Conservation (phyloP, 64 coral and sea anemone species). For the Porites lutea region DNA sequence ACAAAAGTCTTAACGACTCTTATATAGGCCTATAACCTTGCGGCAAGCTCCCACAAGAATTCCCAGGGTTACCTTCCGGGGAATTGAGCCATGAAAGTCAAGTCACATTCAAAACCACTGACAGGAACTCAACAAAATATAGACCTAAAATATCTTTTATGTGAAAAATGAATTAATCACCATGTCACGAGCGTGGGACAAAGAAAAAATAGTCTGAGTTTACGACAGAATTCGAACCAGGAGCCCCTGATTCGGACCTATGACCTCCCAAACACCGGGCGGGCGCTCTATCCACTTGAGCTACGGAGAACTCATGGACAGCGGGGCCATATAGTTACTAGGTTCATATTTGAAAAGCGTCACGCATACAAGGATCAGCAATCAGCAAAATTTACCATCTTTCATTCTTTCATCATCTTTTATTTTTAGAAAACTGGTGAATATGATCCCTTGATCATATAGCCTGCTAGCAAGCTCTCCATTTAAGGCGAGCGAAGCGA, state of each 20-base stretch:
- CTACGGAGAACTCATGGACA: neutral
- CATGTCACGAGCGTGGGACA: too few relatives aligned
- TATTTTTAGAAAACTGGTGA: neutral
- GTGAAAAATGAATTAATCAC: neutral
- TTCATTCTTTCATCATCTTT: neutral
- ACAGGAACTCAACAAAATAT: neutral
- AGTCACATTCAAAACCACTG: neutral
- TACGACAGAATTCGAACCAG: neutral
- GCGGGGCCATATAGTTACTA: neutral
- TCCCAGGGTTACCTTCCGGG: neutral
- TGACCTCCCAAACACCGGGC: too few relatives aligned
- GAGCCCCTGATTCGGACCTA: neutral
- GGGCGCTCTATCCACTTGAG: too few relatives aligned
- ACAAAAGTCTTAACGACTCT: neutral
- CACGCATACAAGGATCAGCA: neutral
- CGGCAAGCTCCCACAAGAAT: neutral
- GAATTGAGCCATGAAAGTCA: neutral
- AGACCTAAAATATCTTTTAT: neutral
- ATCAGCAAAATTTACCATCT: neutral
- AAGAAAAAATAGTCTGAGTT: neutral
- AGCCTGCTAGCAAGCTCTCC: neutral
- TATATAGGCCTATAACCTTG: neutral
- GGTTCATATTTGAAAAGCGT: neutral
- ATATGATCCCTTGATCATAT: slow-evolving; percentile 1
- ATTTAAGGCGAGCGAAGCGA: neutral